These are phyloP conservation scores for Drosophila mauritiana DNA, from an alignment of 1,140 invertebrate genomes.

Conservation along the genomic window DNA sequence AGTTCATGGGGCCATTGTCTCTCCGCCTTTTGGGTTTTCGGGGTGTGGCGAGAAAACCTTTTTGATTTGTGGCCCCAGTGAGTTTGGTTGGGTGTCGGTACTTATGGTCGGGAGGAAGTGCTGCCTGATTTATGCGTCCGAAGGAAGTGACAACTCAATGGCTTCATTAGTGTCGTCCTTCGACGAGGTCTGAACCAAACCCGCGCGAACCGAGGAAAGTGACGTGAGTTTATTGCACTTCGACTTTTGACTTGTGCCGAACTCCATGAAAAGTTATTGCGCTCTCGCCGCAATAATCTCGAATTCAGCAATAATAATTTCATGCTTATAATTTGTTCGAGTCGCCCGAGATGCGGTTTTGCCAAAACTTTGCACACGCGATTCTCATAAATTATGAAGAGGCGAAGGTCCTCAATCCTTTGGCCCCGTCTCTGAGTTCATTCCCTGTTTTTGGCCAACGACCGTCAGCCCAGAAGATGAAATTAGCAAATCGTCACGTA, in stretches of 20 bases:
- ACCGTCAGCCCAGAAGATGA: slow-evolving; percentile 39
- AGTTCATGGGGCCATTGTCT: slow-evolving; percentile 58
- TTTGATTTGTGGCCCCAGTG: slow-evolving; percentile 65
- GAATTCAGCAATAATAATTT: slow-evolving; percentile 55
- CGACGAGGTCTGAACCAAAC: slow-evolving; percentile 1
- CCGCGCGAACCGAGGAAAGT: not conserved
- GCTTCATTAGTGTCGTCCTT: slow-evolving; percentile 70
- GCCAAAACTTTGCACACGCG: slow-evolving; percentile 54
- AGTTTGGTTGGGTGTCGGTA: slow-evolving; percentile 39
- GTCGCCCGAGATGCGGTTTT: slow-evolving; percentile 21
- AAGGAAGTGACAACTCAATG: slow-evolving; percentile 78
- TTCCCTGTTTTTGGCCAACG: slow-evolving; percentile 39
- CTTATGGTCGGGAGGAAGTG: slow-evolving; percentile 58
- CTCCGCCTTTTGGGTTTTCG: not conserved
- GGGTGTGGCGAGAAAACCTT: slow-evolving; percentile 58
- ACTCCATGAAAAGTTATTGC: slow-evolving; percentile 51
- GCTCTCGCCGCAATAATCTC: slow-evolving; percentile 42
- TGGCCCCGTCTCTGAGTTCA: slow-evolving; percentile 27
- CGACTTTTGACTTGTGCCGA: slow-evolving; percentile 71
- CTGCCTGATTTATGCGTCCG: slow-evolving; percentile 68
- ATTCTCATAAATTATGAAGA: slow-evolving; percentile 67
- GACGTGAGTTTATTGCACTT: slow-evolving; percentile 73
- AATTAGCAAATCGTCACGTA: slow-evolving; percentile 81
- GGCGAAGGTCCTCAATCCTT: slow-evolving; percentile 23
- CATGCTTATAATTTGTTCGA: slow-evolving; percentile 38